phyloP scores from a whole-genome alignment of 2,113 vertebrate genomes.

The Callopanchax toddi region DNA sequence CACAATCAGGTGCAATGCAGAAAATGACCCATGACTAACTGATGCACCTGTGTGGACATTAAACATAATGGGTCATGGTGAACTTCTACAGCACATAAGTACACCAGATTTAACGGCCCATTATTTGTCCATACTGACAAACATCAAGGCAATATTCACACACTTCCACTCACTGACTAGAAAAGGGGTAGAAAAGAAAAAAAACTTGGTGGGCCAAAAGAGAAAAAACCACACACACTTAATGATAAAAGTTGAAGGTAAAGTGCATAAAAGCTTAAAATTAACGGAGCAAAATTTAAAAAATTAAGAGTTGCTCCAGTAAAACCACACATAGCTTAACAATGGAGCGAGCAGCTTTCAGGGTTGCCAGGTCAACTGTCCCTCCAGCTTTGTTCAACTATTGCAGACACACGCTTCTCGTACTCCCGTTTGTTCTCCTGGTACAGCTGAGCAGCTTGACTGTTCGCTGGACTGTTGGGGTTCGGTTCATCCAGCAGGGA shows the following conservation, averaged over 20 bases:
- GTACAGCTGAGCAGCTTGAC: conserved; percentile 98
- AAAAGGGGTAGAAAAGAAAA: conserved; percentile 40
- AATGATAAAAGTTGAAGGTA: conserved; percentile 64
- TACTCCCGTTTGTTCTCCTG: conserved; percentile 99
- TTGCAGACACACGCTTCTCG: conserved; percentile 96
- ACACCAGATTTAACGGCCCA: conserved; percentile 52
- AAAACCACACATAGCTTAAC: conserved; percentile 65
- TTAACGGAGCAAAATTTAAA: conserved; percentile 47
- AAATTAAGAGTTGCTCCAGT: conserved; percentile 66
- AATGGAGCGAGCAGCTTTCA: conserved; percentile 33
- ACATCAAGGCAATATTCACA: conserved; percentile 65
- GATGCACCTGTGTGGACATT: conserved; percentile 39
- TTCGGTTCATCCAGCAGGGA: conserved; percentile 98
- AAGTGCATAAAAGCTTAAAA: conserved; percentile 84
- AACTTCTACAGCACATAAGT: conserved; percentile 50
- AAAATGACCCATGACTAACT: conserved; percentile 35
- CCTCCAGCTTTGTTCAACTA: conserved; percentile 99
- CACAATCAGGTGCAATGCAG: conserved; percentile 27
- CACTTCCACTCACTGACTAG: conserved; percentile 51
- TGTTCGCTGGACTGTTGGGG: conserved; percentile 98
- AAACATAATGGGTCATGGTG: conserved; percentile 36
- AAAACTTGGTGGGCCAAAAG: conserved; percentile 22
- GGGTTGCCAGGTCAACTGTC: conserved; percentile 90
- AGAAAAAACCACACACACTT: conserved; percentile 33
- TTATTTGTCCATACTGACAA: conserved; percentile 52